Evolutionary conservation across 1,140 invertebrate genomes (phyloP), one percentile per base, ranked within the genome.

Genomic region (Andrena cerasifolii): DNA sequence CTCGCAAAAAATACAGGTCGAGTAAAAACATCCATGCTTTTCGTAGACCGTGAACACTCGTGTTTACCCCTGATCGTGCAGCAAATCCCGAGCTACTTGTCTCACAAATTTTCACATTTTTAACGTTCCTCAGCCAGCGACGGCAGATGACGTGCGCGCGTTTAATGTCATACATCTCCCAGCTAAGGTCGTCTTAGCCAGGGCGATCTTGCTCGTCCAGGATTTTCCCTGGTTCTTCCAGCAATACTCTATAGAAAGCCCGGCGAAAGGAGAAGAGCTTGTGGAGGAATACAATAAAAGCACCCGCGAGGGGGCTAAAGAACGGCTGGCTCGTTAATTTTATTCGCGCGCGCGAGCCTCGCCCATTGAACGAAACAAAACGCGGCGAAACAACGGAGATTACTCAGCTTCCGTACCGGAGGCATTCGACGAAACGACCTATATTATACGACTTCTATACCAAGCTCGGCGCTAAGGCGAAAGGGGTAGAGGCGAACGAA

Each of bases 311-410:
- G 10, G 73, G 53, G 75, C 33, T 33, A 71, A 71, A 54, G 67
- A 71, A 70, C 43, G 74, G 66, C 56, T 45, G 56, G 74, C 74
- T 77, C 74, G 66, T 77, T 77, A 77, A 77, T 77, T 77, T 77
- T 77, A 77, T 77, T 77, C 74, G 74, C 74, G 66, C 66, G 54
- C 14, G 28, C 54, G 47, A 28, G 33, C 75, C 33, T 33, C 56
- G 43, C 45, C n/a, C 56, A 77, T 77, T 77, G 33, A 77, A 24
- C 45, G 66, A 54, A 77, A 77, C 67, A 77, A 77, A 77, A 77
- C 75, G 75, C 45, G 33, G 75, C 75, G 75, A 62, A 77, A 77
- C 75, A 77, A 77, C 75, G 75, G 61, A 77, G 67, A 77, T 77
- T 71, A 77, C 67, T 77, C 66, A 21, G 67, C 67, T 71, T 77